phyloP scores from a whole-genome alignment of 2,113 vertebrate genomes.

The Oryzias celebensis region DNA sequence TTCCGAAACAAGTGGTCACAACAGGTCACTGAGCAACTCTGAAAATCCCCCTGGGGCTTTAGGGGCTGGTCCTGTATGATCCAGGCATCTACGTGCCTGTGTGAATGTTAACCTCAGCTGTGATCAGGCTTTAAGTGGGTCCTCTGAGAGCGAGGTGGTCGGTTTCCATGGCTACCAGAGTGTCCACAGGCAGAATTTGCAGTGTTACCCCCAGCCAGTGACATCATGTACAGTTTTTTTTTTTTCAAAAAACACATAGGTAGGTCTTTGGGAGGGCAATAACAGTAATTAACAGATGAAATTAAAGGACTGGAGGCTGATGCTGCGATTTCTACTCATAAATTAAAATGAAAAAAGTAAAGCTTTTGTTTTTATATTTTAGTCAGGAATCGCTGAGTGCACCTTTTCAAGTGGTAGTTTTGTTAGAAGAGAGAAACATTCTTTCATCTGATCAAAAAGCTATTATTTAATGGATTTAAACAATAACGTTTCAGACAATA shows the following conservation, averaged over 20 bases:
- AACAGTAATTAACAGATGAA: not conserved
- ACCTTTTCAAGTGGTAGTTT: too few relatives aligned
- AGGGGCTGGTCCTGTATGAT: conserved; percentile 44
- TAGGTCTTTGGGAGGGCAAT: not conserved
- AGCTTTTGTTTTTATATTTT: too few relatives aligned
- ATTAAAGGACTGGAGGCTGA: not conserved
- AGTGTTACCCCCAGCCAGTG: not conserved
- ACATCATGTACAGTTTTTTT: not conserved
- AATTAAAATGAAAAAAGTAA: too few relatives aligned
- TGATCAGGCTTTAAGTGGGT: conserved; percentile 40
- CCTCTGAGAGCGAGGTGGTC: conserved; percentile 30
- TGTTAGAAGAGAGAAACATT: too few relatives aligned
- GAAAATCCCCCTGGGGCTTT: conserved; percentile 30
- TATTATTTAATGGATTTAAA: too few relatives aligned
- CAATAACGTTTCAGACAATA: too few relatives aligned
- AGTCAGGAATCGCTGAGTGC: too few relatives aligned
- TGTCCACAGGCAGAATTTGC: conserved; percentile 1
- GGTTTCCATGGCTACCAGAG: conserved; percentile 36
- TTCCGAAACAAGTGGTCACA: conserved; percentile 59
- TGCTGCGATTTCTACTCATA: too few relatives aligned
- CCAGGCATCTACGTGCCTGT: conserved; percentile 43
- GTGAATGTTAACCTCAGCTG: conserved; percentile 47
- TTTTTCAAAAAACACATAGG: not conserved
- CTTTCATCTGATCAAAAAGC: too few relatives aligned
- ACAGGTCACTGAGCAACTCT: conserved; percentile 67